Evolutionary conservation across 2,113 vertebrate genomes (phyloP).

Genomic region (Caretta caretta): DNA sequence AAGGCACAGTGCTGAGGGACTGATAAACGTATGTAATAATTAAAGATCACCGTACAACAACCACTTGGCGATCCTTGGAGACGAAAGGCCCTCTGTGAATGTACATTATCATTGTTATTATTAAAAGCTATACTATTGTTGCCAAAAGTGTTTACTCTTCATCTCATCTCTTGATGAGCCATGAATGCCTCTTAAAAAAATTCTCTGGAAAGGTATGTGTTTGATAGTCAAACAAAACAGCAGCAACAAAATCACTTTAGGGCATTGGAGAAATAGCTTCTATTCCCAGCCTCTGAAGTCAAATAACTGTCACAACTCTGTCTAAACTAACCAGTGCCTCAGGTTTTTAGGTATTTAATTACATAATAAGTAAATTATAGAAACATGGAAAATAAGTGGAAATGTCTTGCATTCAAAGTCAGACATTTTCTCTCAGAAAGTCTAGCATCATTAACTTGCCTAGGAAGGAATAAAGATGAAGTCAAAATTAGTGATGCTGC

Average conservation of each 20-base stretch:
- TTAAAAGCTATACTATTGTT: not conserved
- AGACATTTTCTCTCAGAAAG: slow-evolving; percentile 78
- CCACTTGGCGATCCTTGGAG: slow-evolving; percentile 7
- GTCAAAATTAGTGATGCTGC: slow-evolving; percentile 77
- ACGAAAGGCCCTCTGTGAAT: not conserved
- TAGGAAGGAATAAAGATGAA: slow-evolving; percentile 73
- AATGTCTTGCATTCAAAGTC: slow-evolving; percentile 49
- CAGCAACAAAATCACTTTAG: slow-evolving; percentile 55
- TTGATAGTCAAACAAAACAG: slow-evolving; percentile 44
- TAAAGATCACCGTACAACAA: not conserved
- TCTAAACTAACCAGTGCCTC: slow-evolving; percentile 44
- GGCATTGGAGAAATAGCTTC: slow-evolving; percentile 48
- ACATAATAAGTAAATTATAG: slow-evolving; percentile 55
- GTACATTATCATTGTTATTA: not conserved
- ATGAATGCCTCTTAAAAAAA: slow-evolving; percentile 15
- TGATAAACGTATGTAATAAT: not conserved
- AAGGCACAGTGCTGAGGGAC: not conserved
- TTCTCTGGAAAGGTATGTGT: slow-evolving; percentile 36
- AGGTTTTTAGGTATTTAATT: slow-evolving; percentile 63
- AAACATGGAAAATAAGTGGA: slow-evolving; percentile 57
- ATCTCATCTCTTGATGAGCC: slow-evolving; percentile 9
- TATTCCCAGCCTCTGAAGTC: slow-evolving; percentile 53
- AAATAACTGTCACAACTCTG: slow-evolving; percentile 68
- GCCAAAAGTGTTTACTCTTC: not conserved
- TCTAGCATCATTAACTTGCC: slow-evolving; percentile 71